phyloP scores from a whole-genome alignment of 2,888 invertebrate genomes.

The Odontomyia ornata region DNA sequence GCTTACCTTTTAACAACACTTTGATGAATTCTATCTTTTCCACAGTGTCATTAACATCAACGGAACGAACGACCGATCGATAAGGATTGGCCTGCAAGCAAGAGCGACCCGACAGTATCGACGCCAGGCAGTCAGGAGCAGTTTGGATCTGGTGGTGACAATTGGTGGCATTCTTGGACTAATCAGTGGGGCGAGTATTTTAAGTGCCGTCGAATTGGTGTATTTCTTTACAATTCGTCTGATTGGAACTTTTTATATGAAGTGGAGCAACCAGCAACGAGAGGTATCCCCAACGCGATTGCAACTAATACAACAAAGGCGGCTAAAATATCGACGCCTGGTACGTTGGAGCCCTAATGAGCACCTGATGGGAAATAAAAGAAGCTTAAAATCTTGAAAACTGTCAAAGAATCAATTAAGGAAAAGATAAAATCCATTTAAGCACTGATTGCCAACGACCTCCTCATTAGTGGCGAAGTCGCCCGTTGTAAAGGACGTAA shows the following conservation, averaged over 20 bases:
- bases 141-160: slow-evolving; percentile 66
- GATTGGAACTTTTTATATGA: slow-evolving; percentile 29
- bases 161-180: slow-evolving; percentile 70
- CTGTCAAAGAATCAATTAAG: slow-evolving; percentile 17
- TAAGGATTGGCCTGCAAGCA: slow-evolving; percentile 54
- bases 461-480: slow-evolving; percentile 17
- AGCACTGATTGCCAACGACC: not conserved
- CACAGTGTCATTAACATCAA: too few relatives aligned
- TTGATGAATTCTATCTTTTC: too few relatives aligned
- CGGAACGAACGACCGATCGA: slow-evolving; percentile 23
- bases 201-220: slow-evolving; percentile 69
- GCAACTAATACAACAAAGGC: not conserved
- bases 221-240: slow-evolving; percentile 65
- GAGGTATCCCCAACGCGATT: too few relatives aligned
- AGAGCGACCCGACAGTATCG: slow-evolving; percentile 64
- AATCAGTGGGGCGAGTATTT: slow-evolving; percentile 70
- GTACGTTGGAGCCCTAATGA: slow-evolving; percentile 26
- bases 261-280: not conserved
- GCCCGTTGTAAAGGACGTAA: not conserved
- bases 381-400: slow-evolving; percentile 18
- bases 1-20: too few relatives aligned
- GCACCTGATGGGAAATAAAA: slow-evolving; percentile 13
- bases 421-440: slow-evolving; percentile 23
- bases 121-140: slow-evolving; percentile 64
- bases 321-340: not conserved